These are phyloP conservation scores for Diorhabda sublineata DNA, from an alignment of 1,140 invertebrate species.

Conservation along the genomic window DNA sequence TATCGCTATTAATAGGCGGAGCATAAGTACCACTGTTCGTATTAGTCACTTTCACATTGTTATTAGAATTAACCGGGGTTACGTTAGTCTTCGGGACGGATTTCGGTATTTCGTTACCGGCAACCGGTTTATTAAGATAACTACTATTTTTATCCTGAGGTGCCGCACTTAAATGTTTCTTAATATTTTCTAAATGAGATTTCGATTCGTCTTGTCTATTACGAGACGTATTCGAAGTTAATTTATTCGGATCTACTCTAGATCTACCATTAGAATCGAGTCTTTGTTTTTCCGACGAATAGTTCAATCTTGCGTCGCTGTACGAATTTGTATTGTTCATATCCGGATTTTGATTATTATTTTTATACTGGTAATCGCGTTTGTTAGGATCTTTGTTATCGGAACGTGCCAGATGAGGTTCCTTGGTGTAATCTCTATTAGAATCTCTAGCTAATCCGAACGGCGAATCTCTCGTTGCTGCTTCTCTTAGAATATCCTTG, in stretches of 20 bases:
- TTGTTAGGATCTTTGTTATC: conserved; percentile 35
- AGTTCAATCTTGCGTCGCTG: conserved; percentile 15
- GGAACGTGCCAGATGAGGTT: conserved; percentile 4
- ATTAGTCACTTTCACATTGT: conserved; percentile 21
- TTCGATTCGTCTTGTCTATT: conserved; percentile 29
- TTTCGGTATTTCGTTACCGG: conserved; percentile 30
- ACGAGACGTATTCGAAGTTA: conserved; percentile 17
- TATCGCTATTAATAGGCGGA: conserved; percentile 8
- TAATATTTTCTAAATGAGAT: conserved; percentile 32
- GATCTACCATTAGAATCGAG: conserved; percentile 24
- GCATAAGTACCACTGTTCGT: conserved; percentile 32
- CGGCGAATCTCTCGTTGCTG: conserved; percentile 30
- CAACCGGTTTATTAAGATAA: conserved; percentile 32
- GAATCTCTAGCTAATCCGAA: conserved; percentile 31
- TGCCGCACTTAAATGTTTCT: conserved; percentile 37
- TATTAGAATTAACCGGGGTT: neutral
- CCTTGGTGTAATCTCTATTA: conserved; percentile 20
- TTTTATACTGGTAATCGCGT: conserved; percentile 35
- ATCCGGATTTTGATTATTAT: conserved; percentile 29
- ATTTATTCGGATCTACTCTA: conserved; percentile 30
- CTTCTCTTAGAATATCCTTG: conserved; percentile 37
- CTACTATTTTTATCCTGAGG: conserved; percentile 30
- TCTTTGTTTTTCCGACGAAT: conserved; percentile 18
- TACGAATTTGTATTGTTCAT: conserved; percentile 32
- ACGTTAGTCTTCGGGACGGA: conserved; percentile 39